phyloP scores from a whole-genome alignment of 2,797 vertebrate genomes.

The Enteromius afrohamiltoni region DNA sequence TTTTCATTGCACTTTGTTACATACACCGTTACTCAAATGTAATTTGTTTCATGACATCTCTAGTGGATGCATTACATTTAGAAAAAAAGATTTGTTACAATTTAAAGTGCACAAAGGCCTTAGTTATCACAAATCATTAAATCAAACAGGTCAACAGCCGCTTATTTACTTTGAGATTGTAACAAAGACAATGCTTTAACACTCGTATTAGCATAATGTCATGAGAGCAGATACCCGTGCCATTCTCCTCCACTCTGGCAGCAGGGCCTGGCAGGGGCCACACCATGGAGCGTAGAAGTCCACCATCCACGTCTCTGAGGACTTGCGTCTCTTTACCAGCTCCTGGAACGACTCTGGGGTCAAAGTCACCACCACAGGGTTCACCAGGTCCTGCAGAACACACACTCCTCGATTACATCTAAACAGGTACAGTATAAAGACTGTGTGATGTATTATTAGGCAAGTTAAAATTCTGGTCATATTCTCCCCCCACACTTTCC shows the following conservation, averaged over 20 bases:
- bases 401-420: not conserved
- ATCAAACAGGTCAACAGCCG: not conserved
- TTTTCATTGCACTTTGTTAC: not conserved
- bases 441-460: too few species aligned
- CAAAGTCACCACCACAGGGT: constrained; percentile 86
- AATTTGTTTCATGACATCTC: not conserved
- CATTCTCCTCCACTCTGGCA: constrained; percentile 97
- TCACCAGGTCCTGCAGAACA: constrained; percentile 86
- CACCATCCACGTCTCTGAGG: constrained; percentile 87
- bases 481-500: too few species aligned
- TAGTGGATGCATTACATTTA: not conserved
- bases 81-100: not conserved
- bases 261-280: constrained; percentile 92
- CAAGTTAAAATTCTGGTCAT: too few species aligned
- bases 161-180: not conserved
- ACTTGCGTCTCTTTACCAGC: constrained; percentile 83
- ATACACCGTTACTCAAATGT: not conserved
- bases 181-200: not conserved
- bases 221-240: constrained; percentile 82
- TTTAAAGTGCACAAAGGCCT: not conserved
- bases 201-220: not conserved
- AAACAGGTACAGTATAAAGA: not conserved
- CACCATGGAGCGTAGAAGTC: constrained; percentile 98
- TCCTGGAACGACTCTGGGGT: constrained; percentile 84
- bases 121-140: not conserved